phyloP scores from a whole-genome alignment of 2,113 vertebrate genomes.

The Monarcha castaneiventris region DNA sequence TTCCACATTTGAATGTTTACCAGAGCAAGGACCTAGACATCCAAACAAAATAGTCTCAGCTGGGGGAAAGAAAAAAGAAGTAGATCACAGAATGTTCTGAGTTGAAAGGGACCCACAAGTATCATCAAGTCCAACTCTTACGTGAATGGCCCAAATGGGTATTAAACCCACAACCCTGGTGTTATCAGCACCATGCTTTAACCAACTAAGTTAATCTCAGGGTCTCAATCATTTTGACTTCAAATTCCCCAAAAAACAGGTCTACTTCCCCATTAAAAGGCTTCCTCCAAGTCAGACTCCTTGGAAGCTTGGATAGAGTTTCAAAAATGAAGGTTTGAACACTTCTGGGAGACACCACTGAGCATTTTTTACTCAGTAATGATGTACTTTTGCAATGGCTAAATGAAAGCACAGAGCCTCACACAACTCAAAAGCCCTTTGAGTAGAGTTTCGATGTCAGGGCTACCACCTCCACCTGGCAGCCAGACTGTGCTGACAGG shows the following conservation, averaged over 20 bases:
- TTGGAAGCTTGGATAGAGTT: background rate
- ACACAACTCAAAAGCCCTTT: background rate
- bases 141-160: fast-evolving
- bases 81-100: background rate
- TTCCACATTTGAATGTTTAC: conserved; percentile 6
- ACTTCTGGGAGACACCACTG: background rate
- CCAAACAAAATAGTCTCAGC: background rate
- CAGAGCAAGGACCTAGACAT: background rate
- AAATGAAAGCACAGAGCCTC: background rate
- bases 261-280: background rate
- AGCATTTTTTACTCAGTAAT: background rate
- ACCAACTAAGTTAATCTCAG: background rate
- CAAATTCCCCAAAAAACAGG: background rate
- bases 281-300: background rate
- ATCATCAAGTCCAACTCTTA: background rate
- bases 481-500: background rate
- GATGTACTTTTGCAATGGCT: background rate
- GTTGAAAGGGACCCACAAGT: background rate
- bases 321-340: background rate
- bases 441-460: background rate
- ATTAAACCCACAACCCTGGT: background rate
- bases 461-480: background rate
- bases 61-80: background rate
- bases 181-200: too few relatives aligned
- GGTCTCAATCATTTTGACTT: background rate